Evolutionary conservation across 2,888 invertebrate species (phyloP), one percentile per base, ranked within the genome.

Genomic region (Polietes domitor): DNA sequence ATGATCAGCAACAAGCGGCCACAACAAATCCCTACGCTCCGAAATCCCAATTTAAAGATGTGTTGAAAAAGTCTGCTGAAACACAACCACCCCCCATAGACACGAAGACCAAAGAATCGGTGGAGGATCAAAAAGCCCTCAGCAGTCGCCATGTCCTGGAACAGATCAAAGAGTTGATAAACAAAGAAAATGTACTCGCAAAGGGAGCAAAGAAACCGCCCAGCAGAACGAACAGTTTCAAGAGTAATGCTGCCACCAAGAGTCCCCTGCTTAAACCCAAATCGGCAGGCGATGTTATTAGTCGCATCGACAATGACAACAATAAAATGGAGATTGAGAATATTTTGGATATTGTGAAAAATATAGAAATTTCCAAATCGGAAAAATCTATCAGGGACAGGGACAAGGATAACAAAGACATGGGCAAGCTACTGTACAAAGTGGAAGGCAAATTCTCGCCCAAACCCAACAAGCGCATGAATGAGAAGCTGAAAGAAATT

Each of bases 401-500:
- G 21, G 50, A 63, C 2, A 32, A 68, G 17, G 26, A 72, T 7
- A 74, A 85, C 9, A 88, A 88, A 6, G 90, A 91, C 17, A 87
- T 90, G 61, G 92, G 90, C 0, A 88, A 88, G 70, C 80, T 88
- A 79, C 74, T 89, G 0, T 89, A 89, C 41, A 90, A 91, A 83
- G 85, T 87, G 3, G 90, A 90, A 78, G 85, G 63, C 68, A 86
- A 85, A 77, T 86, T 86, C 43, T 84, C 86, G 4, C 88, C 88
- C 0, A 87, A 88, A 61, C 78, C 83, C 4, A 89, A 89, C 26
- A 86, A 87, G 1, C 88, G 88, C 24, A 71, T 91, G 47, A 88
- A 81, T 58, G 89, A 87, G 50, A 90, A 91, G 28, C 87, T 92
- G 0, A 92, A 91, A 75, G 91, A 92, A 84, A 92, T 92, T 70